These are phyloP conservation scores for Xylophagus ater DNA, from an alignment of 2,888 invertebrate species.

Conservation along the genomic window DNA sequence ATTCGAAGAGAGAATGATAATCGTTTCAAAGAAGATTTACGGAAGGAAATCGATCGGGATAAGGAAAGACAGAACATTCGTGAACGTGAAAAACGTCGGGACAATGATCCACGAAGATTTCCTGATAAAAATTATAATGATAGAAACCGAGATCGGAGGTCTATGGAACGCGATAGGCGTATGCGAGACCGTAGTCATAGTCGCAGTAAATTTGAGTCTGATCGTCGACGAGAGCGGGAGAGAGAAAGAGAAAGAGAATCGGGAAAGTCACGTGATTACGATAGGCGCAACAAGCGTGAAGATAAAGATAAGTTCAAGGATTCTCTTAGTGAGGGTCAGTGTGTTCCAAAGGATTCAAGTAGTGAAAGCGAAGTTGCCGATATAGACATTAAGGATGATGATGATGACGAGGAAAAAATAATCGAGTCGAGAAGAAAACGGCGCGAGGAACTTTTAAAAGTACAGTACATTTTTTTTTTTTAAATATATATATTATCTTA, in stretches of 20 bases:
- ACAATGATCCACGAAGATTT: conserved; percentile 16
- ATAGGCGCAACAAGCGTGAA: conserved; percentile 34
- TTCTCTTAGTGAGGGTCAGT: conserved; percentile 69
- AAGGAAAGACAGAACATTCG: conserved; percentile 40
- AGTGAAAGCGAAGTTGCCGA: conserved; percentile 58
- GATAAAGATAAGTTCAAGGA: conserved; percentile 53
- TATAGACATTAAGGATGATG: conserved; percentile 68
- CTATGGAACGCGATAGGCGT: conserved; percentile 25
- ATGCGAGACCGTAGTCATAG: conserved; percentile 35
- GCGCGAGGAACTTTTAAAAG: conserved; percentile 77
- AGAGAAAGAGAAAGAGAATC: conserved; percentile 33
- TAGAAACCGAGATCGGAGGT: conserved; percentile 30
- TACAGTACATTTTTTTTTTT: conserved; percentile 28
- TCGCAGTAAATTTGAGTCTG: conserved; percentile 36
- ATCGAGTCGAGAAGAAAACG: conserved; percentile 81
- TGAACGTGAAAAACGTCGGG: conserved; percentile 30
- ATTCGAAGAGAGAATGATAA: conserved; percentile 39
- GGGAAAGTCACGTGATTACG: conserved; percentile 33
- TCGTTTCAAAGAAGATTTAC: conserved; percentile 36
- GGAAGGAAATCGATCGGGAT: conserved; percentile 40
- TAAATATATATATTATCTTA: background rate
- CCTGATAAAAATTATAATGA: conserved; percentile 19
- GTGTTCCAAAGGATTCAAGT: conserved; percentile 53
- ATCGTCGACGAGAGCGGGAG: conserved; percentile 30
- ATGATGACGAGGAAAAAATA: conserved; percentile 86